Base-by-base conservation (phyloP, 1,140 invertebrate genomes). In the Platyscapa corneri region DNA sequence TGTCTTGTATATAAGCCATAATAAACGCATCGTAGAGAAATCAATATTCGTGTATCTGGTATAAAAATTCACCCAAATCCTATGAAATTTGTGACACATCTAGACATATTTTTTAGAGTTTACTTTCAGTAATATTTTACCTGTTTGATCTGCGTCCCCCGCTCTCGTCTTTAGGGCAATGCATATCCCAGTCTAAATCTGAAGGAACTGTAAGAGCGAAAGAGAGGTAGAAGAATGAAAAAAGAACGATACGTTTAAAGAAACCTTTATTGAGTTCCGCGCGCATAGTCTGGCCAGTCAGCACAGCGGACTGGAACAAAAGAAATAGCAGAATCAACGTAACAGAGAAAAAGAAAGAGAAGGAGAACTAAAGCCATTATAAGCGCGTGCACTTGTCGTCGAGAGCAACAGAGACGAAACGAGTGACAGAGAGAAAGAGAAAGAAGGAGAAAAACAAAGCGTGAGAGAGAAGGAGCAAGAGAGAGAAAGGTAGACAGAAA, bases 231-330 rank as follows among this genome's bases (percentile, higher is more conserved):
- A 60, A 39, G 42, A 34, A 32, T 6, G 46, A 60, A 30, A 34
- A 70, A 67, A 72, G n/a, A 82, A 34, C 67, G 76, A 76, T 39
- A 82, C 27, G 65, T 60, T 77, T 77, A 82, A 82, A 84, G 72
- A 85, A 85, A 82, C 84, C 84, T 85, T 85, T 82, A 85, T 86
- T 86, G 80, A 82, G 80, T 82, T 75, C 67, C 64, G 80, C 76
- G 65, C 78, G 65, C 42, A 30, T 37, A 77, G 75, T 76, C 83
- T 84, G 60, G 18, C 75, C 60, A 84, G 83, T 84, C 79, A 83
- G 53, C 78, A 34, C 64, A 32, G 53, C 39, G 5, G 37, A 39
- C 32, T 3, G 16, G 56, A 79, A 42, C 20, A 80, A 67, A 80
- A 80, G 42, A 46, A 60, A 56, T 20, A 46, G 16, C 14, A 64